Evolutionary conservation across 2,888 invertebrate species (phyloP).

Genomic region (Fragum sueziense): DNA sequence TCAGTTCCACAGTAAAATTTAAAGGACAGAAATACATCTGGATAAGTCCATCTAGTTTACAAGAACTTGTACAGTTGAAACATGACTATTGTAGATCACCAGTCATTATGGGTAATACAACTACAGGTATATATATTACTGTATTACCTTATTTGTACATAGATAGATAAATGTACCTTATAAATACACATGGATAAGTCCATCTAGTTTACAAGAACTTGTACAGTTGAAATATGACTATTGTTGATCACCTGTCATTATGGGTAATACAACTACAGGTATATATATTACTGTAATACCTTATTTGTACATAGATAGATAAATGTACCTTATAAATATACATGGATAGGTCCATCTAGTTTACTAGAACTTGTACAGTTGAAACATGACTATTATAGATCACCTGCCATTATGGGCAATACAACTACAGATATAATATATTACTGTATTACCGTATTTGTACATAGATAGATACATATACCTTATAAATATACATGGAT

Average conservation of each 20-base stretch:
- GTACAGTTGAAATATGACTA: conserved; percentile 87
- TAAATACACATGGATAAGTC: conserved; percentile 90
- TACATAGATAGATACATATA: no score
- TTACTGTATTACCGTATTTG: no score
- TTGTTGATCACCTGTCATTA: conserved; percentile 85
- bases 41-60: conserved; percentile 88
- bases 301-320: no score
- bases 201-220: conserved; percentile 87
- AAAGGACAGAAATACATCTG: conserved; percentile 87
- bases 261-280: conserved; percentile 94
- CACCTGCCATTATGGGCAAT: conserved; percentile 90
- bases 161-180: no score
- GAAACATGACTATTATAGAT: conserved; percentile 85
- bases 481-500: no score
- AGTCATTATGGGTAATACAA: conserved; percentile 93
- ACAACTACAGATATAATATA: conserved; percentile 93
- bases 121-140: no score
- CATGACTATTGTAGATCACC: conserved; percentile 79
- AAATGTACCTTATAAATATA: no score
- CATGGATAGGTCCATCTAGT: conserved; percentile 90
- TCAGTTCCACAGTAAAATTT: conserved; percentile 82
- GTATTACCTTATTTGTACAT: no score
- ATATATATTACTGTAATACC: no score
- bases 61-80: conserved; percentile 88
- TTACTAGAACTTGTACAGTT: conserved; percentile 87